Conservation (phyloP, 1,140 invertebrate genomes). For the Drosophila tristis region DNA sequence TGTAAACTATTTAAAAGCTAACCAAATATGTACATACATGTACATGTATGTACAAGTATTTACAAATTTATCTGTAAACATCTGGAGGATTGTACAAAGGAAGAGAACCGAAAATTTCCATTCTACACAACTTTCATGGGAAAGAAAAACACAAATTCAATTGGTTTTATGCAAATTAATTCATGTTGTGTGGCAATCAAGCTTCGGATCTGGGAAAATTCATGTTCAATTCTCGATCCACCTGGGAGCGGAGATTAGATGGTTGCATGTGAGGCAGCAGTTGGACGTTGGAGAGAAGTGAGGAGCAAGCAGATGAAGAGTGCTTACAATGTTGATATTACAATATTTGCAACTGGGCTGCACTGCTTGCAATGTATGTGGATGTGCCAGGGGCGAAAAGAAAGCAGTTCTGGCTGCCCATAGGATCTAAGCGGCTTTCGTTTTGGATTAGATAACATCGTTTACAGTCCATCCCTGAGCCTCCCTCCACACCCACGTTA, state of each 20-base stretch:
- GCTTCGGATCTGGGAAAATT: slow-evolving; percentile 43
- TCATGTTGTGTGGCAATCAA: slow-evolving; percentile 40
- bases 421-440: no score
- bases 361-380: no score
- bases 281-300: neutral
- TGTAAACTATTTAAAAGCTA: no score
- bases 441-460: no score
- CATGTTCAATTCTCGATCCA: slow-evolving; percentile 21
- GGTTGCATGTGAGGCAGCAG: slow-evolving; percentile 24
- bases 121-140: slow-evolving; percentile 24
- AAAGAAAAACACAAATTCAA: slow-evolving; percentile 20
- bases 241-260: neutral
- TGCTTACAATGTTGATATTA: no score
- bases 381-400: no score
- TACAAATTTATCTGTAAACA: slow-evolving; percentile 5
- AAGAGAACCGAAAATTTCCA: slow-evolving; percentile 14
- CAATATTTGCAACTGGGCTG: no score
- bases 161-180: slow-evolving; percentile 36
- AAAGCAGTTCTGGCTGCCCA: no score
- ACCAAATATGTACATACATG: no score
- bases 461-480: neutral
- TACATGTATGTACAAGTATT: no score
- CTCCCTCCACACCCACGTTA: neutral
- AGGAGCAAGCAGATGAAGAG: neutral
- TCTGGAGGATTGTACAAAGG: neutral